Evolutionary conservation across 2,113 vertebrate species (phyloP).

Genomic region (Sterrhoptilus dennistouni): DNA sequence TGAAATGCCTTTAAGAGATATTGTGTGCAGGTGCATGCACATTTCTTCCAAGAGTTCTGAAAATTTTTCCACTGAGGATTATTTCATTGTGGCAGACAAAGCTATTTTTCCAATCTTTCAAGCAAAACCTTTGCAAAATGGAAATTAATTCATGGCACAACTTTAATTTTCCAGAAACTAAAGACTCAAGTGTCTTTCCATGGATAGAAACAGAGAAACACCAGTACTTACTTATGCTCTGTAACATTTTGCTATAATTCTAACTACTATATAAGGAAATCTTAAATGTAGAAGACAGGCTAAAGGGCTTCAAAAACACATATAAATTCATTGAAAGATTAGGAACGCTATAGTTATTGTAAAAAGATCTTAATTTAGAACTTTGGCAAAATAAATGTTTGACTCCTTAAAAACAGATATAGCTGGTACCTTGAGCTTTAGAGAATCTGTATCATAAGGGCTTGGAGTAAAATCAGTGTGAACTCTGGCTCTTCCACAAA

Average conservation of each 20-base stretch:
- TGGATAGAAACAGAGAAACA: neutral
- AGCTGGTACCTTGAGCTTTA: slow-evolving; percentile 91
- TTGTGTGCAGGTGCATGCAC: neutral
- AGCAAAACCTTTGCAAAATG: neutral
- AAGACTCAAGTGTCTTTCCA: neutral
- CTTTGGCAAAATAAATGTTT: neutral
- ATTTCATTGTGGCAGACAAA: neutral
- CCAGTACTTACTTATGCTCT: neutral
- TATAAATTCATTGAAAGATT: neutral
- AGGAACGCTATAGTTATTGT: neutral
- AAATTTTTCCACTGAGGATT: neutral
- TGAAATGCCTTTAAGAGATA: neutral
- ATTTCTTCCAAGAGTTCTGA: neutral
- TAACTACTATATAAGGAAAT: neutral
- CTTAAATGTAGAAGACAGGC: neutral
- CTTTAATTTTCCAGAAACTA: neutral
- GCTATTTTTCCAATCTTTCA: neutral
- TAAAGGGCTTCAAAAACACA: neutral
- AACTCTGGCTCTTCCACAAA: slow-evolving; percentile 92
- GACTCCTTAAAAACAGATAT: neutral
- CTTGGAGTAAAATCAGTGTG: slow-evolving; percentile 99
- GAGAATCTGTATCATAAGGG: slow-evolving; percentile 94
- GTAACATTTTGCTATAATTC: neutral
- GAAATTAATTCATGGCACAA: neutral
- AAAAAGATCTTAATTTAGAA: neutral